phyloP scores from a whole-genome alignment of 2,888 invertebrate genomes.

The Ophion ventricosus region DNA sequence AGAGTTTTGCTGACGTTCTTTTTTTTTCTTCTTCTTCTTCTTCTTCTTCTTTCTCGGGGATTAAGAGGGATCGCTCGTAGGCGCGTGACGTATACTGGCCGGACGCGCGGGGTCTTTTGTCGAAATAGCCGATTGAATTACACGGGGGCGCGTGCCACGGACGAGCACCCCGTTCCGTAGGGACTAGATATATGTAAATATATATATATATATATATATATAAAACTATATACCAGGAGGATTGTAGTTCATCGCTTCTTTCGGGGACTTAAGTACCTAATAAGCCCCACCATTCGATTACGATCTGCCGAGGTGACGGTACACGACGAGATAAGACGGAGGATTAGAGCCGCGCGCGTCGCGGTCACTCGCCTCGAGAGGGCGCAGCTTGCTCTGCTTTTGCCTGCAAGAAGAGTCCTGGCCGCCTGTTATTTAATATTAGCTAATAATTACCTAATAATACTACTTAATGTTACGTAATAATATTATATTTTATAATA shows the following conservation, averaged over 20 bases:
- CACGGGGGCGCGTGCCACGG: slow-evolving; percentile 81
- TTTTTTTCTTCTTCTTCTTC: slow-evolving; percentile 41
- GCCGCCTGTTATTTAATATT: no score
- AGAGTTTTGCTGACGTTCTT: slow-evolving; percentile 69
- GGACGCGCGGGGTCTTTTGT: slow-evolving; percentile 72
- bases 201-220: not conserved
- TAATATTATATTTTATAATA: no score
- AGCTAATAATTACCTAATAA: no score
- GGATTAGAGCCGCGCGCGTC: slow-evolving; percentile 40
- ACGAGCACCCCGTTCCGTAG: slow-evolving; percentile 45
- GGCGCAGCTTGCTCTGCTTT: not conserved
- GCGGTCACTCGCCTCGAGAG: not conserved
- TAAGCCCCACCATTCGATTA: slow-evolving; percentile 57
- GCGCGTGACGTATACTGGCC: slow-evolving; percentile 29
- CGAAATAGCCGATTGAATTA: slow-evolving; percentile 82
- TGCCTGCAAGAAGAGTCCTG: not conserved
- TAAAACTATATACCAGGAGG: not conserved
- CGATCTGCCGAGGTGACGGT: slow-evolving; percentile 60
- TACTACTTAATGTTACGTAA: no score
- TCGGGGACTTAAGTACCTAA: slow-evolving; percentile 49
- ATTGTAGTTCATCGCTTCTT: slow-evolving; percentile 7
- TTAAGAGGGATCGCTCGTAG: slow-evolving; percentile 60
- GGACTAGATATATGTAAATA: slow-evolving; percentile 6
- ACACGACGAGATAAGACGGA: slow-evolving; percentile 54
- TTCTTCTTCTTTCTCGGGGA: slow-evolving; percentile 56